A percentile compares a stretch with the other conserved stretches of the same genome.
These are phyloP conservation scores for Daktulosphaira vitifoliae DNA, from an alignment of 1,140 invertebrate genomes.

Conservation along the genomic window DNA sequence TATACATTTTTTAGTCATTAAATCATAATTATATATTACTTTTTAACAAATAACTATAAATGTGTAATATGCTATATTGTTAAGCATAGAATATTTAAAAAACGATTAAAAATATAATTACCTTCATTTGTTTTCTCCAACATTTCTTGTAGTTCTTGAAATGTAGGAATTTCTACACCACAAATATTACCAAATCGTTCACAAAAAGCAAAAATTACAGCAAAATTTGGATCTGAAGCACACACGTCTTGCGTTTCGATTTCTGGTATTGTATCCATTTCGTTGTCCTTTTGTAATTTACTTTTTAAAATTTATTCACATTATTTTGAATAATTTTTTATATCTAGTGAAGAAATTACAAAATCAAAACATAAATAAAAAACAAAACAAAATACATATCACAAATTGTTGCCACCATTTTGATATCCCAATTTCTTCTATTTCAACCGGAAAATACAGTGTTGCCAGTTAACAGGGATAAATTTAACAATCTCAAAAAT, in stretches of 20 bases:
- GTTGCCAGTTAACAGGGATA: no score
- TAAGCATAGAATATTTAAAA: background rate
- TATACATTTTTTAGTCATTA: background rate
- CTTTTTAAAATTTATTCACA: no score
- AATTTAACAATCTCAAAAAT: no score
- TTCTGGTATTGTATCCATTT: background rate
- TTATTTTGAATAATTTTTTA: background rate
- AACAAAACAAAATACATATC: conserved; percentile 27
- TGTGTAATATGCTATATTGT: background rate
- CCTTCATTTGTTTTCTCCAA: conserved; percentile 80
- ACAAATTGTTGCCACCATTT: conserved; percentile 30
- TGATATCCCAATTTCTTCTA: conserved; percentile 22
- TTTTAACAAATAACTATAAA: no score
- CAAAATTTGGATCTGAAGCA: conserved; percentile 90
- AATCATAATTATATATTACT: background rate
- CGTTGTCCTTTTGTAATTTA: background rate
- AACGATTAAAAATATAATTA: conserved; percentile 43
- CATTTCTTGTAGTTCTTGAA: conserved; percentile 75
- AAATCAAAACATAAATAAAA: conserved; percentile 32
- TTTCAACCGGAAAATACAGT: conserved; percentile 27
- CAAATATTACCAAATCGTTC: conserved; percentile 76
- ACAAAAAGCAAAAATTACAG: conserved; percentile 87
- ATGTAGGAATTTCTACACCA: conserved; percentile 63
- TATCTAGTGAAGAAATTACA: background rate
- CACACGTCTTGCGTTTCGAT: conserved; percentile 45